A percentile compares a stretch with the other conserved stretches of the same genome.
These are phyloP conservation scores for Enteromius trimaculatus DNA, from an alignment of 2,797 vertebrate species.

Conservation along the genomic window DNA sequence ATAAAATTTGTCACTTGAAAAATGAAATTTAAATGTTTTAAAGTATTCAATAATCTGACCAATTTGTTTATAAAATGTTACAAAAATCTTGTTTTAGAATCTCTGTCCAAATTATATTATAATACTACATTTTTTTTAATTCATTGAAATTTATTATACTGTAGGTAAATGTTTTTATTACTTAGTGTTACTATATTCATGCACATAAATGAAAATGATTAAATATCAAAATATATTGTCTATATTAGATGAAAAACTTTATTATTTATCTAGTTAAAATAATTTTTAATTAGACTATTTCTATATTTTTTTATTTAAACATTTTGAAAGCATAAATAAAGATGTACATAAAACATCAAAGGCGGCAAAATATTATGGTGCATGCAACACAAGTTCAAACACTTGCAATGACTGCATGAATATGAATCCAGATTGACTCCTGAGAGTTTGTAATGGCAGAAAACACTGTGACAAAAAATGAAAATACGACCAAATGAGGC, in stretches of 20 bases:
- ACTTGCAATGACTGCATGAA: conserved; percentile 22
- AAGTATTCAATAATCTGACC: not conserved
- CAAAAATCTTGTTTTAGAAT: not conserved
- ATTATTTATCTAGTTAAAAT: no score
- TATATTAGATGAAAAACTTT: not conserved
- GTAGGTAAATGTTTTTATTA: not conserved
- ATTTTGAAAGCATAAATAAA: conserved; percentile 27
- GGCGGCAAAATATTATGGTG: not conserved
- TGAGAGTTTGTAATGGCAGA: not conserved
- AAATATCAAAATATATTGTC: not conserved
- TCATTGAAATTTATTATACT: not conserved
- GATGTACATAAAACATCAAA: not conserved
- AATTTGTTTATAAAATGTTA: not conserved
- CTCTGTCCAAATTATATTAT: not conserved
- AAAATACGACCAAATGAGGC: conserved; percentile 47
- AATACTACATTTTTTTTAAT: not conserved
- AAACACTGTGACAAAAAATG: conserved; percentile 8
- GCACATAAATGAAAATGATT: not conserved
- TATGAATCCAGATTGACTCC: conserved; percentile 13
- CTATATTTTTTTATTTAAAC: not conserved
- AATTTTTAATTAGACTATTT: no score
- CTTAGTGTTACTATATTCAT: not conserved
- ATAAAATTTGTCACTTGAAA: not conserved
- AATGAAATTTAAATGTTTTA: not conserved
- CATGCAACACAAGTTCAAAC: conserved; percentile 9